These are phyloP conservation scores for Vesta saturnalis DNA, from an alignment of 2,888 invertebrate genomes.

Conservation along the genomic window DNA sequence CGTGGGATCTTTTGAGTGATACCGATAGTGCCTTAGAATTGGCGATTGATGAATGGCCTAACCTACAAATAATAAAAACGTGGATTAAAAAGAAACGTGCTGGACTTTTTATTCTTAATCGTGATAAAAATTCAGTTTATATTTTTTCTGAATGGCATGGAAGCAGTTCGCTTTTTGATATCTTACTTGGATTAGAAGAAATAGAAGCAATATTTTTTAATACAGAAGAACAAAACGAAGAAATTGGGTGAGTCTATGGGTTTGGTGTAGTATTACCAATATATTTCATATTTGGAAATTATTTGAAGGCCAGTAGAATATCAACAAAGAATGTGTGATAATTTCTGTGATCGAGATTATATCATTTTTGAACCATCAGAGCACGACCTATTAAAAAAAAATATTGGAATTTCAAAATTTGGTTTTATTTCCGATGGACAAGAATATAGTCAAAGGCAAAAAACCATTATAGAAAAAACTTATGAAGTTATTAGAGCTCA, in stretches of 20 bases:
- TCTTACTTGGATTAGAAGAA: background rate
- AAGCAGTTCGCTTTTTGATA: background rate
- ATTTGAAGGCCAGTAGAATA: conserved; percentile 48
- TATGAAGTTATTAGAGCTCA: conserved; percentile 47
- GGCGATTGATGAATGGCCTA: conserved; percentile 39
- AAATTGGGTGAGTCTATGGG: background rate
- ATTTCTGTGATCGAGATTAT: conserved; percentile 66
- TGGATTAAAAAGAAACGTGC: conserved; percentile 40
- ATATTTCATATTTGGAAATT: background rate
- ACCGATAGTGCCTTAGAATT: conserved; percentile 46
- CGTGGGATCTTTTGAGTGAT: conserved; percentile 52
- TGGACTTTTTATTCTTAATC: conserved; percentile 46
- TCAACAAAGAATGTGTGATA: conserved; percentile 69
- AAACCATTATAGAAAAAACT: conserved; percentile 46
- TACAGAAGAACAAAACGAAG: background rate
- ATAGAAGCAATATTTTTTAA: background rate
- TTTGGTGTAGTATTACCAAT: background rate
- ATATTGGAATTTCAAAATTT: conserved; percentile 68
- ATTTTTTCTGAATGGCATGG: background rate
- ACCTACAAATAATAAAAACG: conserved; percentile 36
- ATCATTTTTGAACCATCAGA: conserved; percentile 65
- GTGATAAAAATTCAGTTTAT: conserved; percentile 41
- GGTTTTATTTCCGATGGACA: conserved; percentile 65
- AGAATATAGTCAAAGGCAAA: conserved; percentile 55
- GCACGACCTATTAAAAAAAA: conserved; percentile 64